Evolutionary conservation across 2,888 invertebrate species (phyloP).

Genomic region (Spialia ferax): DNA sequence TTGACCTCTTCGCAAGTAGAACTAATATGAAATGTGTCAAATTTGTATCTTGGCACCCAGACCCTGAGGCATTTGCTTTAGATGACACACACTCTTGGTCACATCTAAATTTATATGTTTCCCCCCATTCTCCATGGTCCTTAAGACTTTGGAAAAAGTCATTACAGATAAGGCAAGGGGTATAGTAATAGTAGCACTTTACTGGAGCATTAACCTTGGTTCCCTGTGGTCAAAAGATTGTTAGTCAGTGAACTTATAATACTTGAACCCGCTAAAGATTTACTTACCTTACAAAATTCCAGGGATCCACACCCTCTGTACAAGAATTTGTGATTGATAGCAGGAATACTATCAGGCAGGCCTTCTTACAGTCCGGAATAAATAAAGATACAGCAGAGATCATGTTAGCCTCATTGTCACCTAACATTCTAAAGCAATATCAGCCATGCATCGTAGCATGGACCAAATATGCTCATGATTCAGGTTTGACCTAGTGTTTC

Average conservation of each 20-base stretch:
- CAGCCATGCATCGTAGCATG: not conserved
- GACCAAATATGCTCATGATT: not conserved
- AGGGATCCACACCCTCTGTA: slow-evolving; percentile 12
- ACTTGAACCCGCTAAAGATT: not conserved
- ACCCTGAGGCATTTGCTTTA: not conserved
- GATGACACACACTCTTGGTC: not conserved
- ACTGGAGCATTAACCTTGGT: not conserved
- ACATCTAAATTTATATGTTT: not conserved
- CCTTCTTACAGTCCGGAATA: slow-evolving; percentile 15
- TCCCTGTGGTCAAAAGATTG: not conserved
- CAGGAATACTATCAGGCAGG: slow-evolving; percentile 20
- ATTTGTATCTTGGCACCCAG: slow-evolving; percentile 2
- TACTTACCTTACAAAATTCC: slow-evolving; percentile 7
- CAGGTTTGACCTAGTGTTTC: not conserved
- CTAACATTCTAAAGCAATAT: slow-evolving; percentile 1
- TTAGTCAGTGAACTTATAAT: not conserved
- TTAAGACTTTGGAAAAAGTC: not conserved
- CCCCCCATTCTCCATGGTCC: not conserved
- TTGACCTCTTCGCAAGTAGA: slow-evolving; percentile 1
- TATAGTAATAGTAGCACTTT: not conserved
- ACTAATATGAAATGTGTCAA: not conserved
- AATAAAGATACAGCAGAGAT: slow-evolving; percentile 13
- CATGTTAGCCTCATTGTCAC: slow-evolving; percentile 7
- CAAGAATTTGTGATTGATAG: slow-evolving; percentile 13
- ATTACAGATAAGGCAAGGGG: not conserved